Base-by-base conservation (phyloP, 2,888 invertebrate species). In the Flabesymbios commensalis region DNA sequence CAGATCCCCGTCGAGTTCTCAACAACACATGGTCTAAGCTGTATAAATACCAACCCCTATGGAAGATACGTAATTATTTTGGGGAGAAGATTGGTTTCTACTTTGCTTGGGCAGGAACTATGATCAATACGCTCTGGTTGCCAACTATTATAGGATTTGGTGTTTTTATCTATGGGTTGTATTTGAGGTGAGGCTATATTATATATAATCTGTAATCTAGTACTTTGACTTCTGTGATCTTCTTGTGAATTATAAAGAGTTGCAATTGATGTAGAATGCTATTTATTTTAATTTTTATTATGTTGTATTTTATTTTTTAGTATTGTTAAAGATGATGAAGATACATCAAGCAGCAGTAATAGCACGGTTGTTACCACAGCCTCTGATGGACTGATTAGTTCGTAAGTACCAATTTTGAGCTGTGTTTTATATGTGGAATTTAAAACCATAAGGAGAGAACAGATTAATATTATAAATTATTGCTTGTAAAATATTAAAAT, bases 41-140 rank as follows among this genome's bases (percentile, higher is more conserved):
- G 51, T 19, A 26, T 42, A 80, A 79, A 63, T 81, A 75, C 59
- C 83, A 83, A 63, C 83, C 83, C 24, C 57, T 83, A 49, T 80
- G 80, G 78, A 79, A 77, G 63, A 78, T 83, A 10, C 69, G 83
- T 19, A 79, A 84, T 67, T 84, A 84, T 67, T 84, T 84, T 71
- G 84, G 84, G 4, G 84, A 84, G 66, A 82, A 83, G 66, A 83
- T 84, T 63, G 83, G 78, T 0, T 78, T 84, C 36, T 84, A 84
- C 66, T 84, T 84, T 71, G 84, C 84, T 2, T 84, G 84, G 84
- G 77, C 80, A 14, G 84, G 84, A 0, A 77, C 78, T 28, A 72
- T 84, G 28, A 74, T 81, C 2, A 72, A 78, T 1, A 73, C 83
- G 3, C 71, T 84, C 10, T 83, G 82, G 82, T 68, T 83, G 1